phyloP scores from a whole-genome alignment of 2,888 invertebrate species.

The Ecliptopera silaceata region DNA sequence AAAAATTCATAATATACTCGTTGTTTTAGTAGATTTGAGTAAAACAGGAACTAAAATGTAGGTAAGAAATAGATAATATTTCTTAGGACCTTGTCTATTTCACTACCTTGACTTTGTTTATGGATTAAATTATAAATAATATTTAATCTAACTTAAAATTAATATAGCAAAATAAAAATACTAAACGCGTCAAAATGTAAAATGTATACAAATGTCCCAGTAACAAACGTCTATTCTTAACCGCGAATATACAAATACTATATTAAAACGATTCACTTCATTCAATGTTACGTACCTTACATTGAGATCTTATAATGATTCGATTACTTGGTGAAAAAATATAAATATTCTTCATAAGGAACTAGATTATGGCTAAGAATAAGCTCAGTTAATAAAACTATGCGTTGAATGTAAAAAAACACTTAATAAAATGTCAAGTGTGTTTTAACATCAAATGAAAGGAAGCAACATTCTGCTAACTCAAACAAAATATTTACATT shows the following conservation, averaged over 20 bases:
- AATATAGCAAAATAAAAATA: not conserved
- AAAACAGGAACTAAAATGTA: not conserved
- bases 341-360: conserved; percentile 25
- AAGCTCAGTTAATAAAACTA: conserved; percentile 22
- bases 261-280: not conserved
- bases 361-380: conserved; percentile 29
- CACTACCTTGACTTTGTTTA: conserved; percentile 11
- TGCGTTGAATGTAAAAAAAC: conserved; percentile 50
- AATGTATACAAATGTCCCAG: not conserved
- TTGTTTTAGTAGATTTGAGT: not conserved
- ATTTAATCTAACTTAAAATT: not conserved
- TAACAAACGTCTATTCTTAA: not conserved
- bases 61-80: not conserved
- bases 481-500: conserved; percentile 43
- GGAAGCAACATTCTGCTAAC: conserved; percentile 30
- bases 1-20: not conserved
- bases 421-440: conserved; percentile 64
- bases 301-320: conserved; percentile 5
- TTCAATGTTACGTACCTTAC: conserved; percentile 3
- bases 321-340: conserved; percentile 23
- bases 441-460: conserved; percentile 48
- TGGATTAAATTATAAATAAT: not conserved
- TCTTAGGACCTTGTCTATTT: not conserved
- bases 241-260: not conserved
- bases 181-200: not conserved